Evolutionary conservation across 2,113 vertebrate genomes (phyloP).

Genomic region (Ammodytes marinus): DNA sequence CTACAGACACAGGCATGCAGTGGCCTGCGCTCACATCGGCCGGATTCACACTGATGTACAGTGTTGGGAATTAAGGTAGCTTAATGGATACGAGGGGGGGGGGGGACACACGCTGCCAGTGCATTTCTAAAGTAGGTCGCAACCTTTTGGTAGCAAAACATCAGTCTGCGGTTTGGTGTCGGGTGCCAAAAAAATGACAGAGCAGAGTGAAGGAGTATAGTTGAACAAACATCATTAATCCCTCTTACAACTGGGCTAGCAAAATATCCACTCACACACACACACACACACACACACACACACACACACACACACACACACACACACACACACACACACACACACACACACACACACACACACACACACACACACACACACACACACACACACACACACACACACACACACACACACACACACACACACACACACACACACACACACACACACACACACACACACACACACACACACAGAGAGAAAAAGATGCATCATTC

Average conservation of each 20-base stretch:
- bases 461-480: too few relatives aligned
- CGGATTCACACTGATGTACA: constrained; percentile 45
- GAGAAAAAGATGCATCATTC: constrained; percentile 38
- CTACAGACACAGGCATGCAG: constrained; percentile 47
- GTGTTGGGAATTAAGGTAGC: constrained; percentile 49
- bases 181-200: background rate
- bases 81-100: constrained; percentile 37
- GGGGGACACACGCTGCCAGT: background rate
- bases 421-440: too few relatives aligned
- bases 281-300: constrained; percentile 16
- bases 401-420: too few relatives aligned
- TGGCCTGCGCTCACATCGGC: constrained; percentile 22
- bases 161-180: constrained; percentile 16
- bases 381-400: too few relatives aligned
- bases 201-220: constrained; percentile 28
- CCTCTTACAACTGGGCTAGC: constrained; percentile 32
- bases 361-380: too few relatives aligned
- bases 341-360: too few relatives aligned
- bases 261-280: constrained; percentile 25
- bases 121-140: constrained; percentile 48
- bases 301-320: constrained; percentile 8
- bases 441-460: too few relatives aligned
- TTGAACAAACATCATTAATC: constrained; percentile 34
- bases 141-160: constrained; percentile 48
- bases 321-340: too few relatives aligned